Conservation (phyloP, 2,797 vertebrate species). For the Pelodytes ibericus region DNA sequence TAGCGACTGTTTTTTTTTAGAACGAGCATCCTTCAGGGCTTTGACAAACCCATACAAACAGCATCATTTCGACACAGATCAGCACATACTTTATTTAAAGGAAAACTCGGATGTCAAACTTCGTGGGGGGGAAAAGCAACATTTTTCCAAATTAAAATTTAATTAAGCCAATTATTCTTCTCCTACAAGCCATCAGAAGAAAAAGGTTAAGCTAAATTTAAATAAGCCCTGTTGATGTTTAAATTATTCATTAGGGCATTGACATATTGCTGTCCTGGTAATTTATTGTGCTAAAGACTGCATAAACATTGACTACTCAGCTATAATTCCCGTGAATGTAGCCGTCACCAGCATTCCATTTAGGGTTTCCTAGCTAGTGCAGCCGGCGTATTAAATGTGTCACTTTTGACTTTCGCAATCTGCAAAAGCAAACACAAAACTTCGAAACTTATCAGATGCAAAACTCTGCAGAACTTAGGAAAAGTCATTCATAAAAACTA, state of each 20-base stretch:
- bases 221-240: conserved; percentile 68
- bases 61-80: not conserved
- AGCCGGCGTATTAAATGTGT: not conserved
- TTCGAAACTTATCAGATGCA: not conserved
- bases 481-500: not conserved
- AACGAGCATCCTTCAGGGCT: not conserved
- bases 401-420: not conserved
- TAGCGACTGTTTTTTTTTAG: not conserved
- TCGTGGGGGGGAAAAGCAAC: conserved; percentile 50
- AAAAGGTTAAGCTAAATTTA: conserved; percentile 75
- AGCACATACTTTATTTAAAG: conserved; percentile 3
- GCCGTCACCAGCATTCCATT: conserved; percentile 4
- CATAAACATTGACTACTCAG: conserved; percentile 34
- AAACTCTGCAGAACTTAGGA: not conserved
- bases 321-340: conserved; percentile 19
- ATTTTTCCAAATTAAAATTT: conserved; percentile 70
- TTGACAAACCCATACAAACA: not conserved
- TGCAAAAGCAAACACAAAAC: not conserved
- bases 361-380: not conserved
- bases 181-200: conserved; percentile 61
- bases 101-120: conserved; percentile 59
- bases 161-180: conserved; percentile 73
- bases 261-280: conserved; percentile 68
- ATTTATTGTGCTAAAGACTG: conserved; percentile 59
- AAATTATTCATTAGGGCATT: conserved; percentile 69